Percentiles rank a stretch among this genome's conserved stretches.
Conservation (phyloP, 1,140 invertebrate genomes). For the Anastatus disparis region DNA sequence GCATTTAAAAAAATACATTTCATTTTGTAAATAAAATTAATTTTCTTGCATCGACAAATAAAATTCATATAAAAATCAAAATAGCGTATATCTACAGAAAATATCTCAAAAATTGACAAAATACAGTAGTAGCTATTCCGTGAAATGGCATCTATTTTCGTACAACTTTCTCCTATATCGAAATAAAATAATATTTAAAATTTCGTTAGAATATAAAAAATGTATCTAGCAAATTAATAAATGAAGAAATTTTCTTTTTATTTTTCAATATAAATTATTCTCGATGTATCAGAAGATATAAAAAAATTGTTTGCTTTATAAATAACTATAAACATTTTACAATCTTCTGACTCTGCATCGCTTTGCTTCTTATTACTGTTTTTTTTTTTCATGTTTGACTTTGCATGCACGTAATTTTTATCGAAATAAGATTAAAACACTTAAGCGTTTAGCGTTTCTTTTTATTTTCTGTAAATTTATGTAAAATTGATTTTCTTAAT, state of each 20-base stretch:
- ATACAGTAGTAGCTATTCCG: no score
- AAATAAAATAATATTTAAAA: no score
- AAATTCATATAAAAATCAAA: neutral
- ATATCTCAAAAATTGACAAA: no score
- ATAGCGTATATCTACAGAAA: no score
- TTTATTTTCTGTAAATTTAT: constrained; percentile 5
- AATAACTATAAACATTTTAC: neutral
- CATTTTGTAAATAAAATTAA: neutral
- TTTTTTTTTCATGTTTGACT: neutral
- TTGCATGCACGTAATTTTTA: constrained; percentile 18
- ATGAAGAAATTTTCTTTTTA: no score
- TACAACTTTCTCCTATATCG: no score
- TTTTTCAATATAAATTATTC: no score
- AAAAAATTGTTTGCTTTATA: neutral
- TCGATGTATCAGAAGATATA: no score
- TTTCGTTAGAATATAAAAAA: no score
- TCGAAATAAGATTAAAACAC: neutral
- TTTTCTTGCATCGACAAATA: neutral
- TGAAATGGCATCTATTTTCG: no score
- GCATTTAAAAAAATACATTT: no score
- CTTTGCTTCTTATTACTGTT: neutral
- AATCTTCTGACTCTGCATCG: neutral
- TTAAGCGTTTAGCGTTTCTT: constrained; percentile 1
- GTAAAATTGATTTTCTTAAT: constrained; percentile 19
- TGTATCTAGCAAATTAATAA: no score